These are phyloP conservation scores for western clawed frog (Xenopus tropicalis) DNA, from an alignment of 2,113 vertebrate species.

Conservation along the genomic window DNA sequence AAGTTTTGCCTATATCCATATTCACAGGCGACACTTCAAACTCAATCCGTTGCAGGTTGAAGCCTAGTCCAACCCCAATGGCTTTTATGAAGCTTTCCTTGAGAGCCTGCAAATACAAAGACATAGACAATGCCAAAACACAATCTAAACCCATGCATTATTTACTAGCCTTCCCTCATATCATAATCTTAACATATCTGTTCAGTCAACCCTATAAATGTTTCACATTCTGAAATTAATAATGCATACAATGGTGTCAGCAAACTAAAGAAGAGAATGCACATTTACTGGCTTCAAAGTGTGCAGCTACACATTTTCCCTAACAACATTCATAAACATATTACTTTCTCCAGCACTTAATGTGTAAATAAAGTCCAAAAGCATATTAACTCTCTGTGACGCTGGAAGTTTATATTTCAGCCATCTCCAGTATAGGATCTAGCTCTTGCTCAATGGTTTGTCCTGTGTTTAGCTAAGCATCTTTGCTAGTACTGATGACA, in stretches of 20 bases:
- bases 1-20: conserved; percentile 67
- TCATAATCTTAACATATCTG: conserved; percentile 16
- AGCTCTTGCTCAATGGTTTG: no score
- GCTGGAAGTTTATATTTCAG: no score
- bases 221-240: conserved; percentile 26
- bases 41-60: conserved; percentile 87
- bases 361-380: no score
- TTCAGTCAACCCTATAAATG: conserved; percentile 35
- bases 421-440: no score
- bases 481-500: no score
- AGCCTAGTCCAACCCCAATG: conserved; percentile 85
- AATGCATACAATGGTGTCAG: conserved; percentile 19
- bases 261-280: conserved; percentile 10
- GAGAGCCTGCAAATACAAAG: conserved; percentile 69
- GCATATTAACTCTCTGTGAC: no score
- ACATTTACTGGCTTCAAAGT: conserved; percentile 2
- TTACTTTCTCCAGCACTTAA: conserved; percentile 6
- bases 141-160: conserved; percentile 7
- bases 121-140: background rate
- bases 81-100: conserved; percentile 98
- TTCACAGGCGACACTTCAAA: conserved; percentile 77
- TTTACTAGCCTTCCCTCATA: conserved; percentile 16
- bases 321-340: conserved; percentile 19
- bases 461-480: no score
- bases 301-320: conserved; percentile 3